Percentiles rank a stretch among this genome's conserved stretches.
phyloP scores from a whole-genome alignment of 2,113 vertebrate species.

The Odontophorus gujanensis region DNA sequence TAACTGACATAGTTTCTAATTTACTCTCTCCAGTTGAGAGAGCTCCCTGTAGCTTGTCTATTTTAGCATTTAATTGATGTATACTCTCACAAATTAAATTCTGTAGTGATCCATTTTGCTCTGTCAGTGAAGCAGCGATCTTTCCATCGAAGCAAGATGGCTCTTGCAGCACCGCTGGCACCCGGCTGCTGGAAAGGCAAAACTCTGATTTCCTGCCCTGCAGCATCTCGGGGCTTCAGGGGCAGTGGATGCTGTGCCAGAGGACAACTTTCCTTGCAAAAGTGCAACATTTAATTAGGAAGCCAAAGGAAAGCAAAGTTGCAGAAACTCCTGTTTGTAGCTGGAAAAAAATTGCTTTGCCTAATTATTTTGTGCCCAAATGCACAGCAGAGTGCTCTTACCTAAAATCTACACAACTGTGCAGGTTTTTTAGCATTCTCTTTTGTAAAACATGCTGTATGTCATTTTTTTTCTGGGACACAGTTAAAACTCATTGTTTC shows the following conservation, averaged over 20 bases:
- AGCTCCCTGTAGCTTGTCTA: conserved; percentile 78
- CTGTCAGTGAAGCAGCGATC: conserved; percentile 79
- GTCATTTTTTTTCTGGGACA: not conserved
- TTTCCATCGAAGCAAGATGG: conserved; percentile 59
- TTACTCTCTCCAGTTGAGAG: conserved; percentile 83
- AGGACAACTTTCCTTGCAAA: not conserved
- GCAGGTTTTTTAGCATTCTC: not conserved
- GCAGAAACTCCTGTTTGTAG: not conserved
- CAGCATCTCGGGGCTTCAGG: not conserved
- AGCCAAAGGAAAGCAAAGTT: not conserved
- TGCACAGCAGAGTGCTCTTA: not conserved
- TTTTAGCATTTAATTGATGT: conserved; percentile 85
- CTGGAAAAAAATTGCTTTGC: not conserved
- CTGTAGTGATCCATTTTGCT: conserved; percentile 79
- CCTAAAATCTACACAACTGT: not conserved
- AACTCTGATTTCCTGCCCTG: not conserved
- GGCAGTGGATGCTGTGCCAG: not conserved
- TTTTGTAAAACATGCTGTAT: rapidly evolving
- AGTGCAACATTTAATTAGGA: not conserved
- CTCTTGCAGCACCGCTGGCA: conserved; percentile 10
- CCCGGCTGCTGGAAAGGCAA: not conserved
- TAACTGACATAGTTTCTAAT: conserved; percentile 83
- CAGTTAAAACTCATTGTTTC: not conserved
- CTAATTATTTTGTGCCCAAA: not conserved
- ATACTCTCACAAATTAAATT: conserved; percentile 82